Percentiles rank a stretch among this genome's conserved stretches.
phyloP scores from a whole-genome alignment of 2,888 invertebrate species.

The Cheilosia pagana region DNA sequence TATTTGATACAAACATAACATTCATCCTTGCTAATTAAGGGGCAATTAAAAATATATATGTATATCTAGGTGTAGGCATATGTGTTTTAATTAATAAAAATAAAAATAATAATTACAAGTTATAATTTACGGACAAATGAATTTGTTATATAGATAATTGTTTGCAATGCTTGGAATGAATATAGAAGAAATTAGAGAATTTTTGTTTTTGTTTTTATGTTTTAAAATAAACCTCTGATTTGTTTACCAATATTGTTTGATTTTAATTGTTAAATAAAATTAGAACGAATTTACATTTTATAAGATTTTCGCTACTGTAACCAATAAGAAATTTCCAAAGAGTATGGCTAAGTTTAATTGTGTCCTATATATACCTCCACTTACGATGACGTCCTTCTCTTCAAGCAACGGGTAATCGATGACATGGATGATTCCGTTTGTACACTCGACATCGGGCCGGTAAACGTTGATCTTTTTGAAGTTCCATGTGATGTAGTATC shows the following conservation, averaged over 20 bases:
- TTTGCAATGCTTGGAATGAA: constrained; percentile 42
- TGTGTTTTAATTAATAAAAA: constrained; percentile 18
- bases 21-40: constrained; percentile 42
- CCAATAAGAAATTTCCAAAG: constrained; percentile 83
- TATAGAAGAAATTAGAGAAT: not conserved
- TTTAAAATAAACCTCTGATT: constrained; percentile 45
- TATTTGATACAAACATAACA: constrained; percentile 58
- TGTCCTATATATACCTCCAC: constrained; percentile 82
- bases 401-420: constrained; percentile 94
- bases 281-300: constrained; percentile 77
- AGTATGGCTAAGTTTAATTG: constrained; percentile 82
- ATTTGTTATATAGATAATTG: constrained; percentile 10
- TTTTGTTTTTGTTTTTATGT: constrained; percentile 16
- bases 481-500: constrained; percentile 93
- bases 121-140: constrained; percentile 13
- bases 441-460: constrained; percentile 96
- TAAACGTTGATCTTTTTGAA: constrained; percentile 92
- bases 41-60: constrained; percentile 35
- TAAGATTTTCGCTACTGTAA: constrained; percentile 83
- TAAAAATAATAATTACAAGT: constrained; percentile 10
- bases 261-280: constrained; percentile 48
- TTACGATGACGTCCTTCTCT: constrained; percentile 91
- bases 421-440: constrained; percentile 97
- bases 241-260: constrained; percentile 43
- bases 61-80: constrained; percentile 15